Evolutionary conservation across 2,888 invertebrate species (phyloP).

Genomic region (Hyppa rectilinea): DNA sequence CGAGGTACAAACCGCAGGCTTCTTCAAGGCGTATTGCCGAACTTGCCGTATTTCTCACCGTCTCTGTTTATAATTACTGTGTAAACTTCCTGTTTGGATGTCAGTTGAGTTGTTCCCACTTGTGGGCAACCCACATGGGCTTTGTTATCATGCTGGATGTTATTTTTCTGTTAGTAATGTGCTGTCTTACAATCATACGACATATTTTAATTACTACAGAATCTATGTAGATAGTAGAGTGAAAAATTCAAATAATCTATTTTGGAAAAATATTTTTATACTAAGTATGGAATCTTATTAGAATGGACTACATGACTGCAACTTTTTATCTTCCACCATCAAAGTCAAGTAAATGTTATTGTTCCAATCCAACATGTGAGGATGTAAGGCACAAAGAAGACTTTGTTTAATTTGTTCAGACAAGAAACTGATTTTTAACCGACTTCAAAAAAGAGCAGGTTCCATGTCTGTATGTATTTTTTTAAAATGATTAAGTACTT

Average conservation of each 20-base stretch:
- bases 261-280: not conserved
- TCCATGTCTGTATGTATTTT: no score
- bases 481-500: no score
- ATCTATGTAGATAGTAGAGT: not conserved
- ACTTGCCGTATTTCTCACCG: conserved; percentile 16
- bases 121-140: conserved; percentile 42
- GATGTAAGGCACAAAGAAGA: not conserved
- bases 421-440: not conserved
- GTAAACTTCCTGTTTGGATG: conserved; percentile 21
- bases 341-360: not conserved
- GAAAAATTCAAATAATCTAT: not conserved
- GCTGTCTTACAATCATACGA: not conserved
- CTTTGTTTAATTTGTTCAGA: conserved; percentile 19
- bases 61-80: conserved; percentile 10
- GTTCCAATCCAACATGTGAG: no score
- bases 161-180: conserved; percentile 22
- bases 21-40: conserved; percentile 30
- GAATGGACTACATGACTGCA: not conserved
- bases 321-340: not conserved
- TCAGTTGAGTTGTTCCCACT: conserved; percentile 11
- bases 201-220: not conserved
- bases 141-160: conserved; percentile 34
- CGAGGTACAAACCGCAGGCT: conserved; percentile 25
- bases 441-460: no score
- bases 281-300: conserved; percentile 24